Evolutionary conservation across 2,888 invertebrate species (phyloP).

Genomic region (Endotricha flammealis): DNA sequence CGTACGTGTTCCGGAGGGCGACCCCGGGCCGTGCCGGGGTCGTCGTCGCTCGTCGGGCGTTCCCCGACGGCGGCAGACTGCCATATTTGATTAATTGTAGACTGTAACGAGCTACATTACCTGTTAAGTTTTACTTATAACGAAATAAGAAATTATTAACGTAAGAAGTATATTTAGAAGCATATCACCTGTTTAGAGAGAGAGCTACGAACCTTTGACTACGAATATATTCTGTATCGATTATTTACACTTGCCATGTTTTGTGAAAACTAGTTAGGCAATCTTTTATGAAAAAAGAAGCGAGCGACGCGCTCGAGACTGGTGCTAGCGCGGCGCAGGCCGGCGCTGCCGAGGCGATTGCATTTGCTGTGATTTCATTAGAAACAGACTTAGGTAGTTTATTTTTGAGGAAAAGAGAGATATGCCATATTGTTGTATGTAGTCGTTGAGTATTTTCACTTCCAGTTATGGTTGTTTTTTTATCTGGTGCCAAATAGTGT

Average conservation of each 20-base stretch:
- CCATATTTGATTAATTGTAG: constrained; percentile 43
- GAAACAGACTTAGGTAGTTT: constrained; percentile 13
- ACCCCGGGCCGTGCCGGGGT: no score
- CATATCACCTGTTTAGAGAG: constrained; percentile 13
- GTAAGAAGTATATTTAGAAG: constrained; percentile 5
- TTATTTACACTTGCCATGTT: neutral
- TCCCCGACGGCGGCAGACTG: constrained; percentile 47
- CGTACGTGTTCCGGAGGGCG: no score
- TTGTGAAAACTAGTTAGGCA: neutral
- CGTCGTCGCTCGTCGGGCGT: no score
- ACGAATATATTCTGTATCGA: neutral
- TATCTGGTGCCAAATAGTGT: constrained; percentile 44
- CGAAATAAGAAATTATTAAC: constrained; percentile 4
- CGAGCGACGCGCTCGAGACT: neutral
- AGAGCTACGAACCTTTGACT: neutral
- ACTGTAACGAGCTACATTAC: constrained; percentile 1
- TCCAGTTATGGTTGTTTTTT: constrained; percentile 18
- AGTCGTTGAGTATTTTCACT: constrained; percentile 7
- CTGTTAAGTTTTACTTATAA: constrained; percentile 2
- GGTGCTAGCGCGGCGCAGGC: neutral
- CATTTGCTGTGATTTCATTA: constrained; percentile 39
- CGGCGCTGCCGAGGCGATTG: constrained; percentile 12
- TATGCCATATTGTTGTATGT: constrained; percentile 17
- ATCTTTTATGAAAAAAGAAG: neutral
- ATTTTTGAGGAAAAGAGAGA: neutral